Evolutionary conservation across 1,140 invertebrate genomes (phyloP).

Genomic region (Dendroctonus ponderosae): DNA sequence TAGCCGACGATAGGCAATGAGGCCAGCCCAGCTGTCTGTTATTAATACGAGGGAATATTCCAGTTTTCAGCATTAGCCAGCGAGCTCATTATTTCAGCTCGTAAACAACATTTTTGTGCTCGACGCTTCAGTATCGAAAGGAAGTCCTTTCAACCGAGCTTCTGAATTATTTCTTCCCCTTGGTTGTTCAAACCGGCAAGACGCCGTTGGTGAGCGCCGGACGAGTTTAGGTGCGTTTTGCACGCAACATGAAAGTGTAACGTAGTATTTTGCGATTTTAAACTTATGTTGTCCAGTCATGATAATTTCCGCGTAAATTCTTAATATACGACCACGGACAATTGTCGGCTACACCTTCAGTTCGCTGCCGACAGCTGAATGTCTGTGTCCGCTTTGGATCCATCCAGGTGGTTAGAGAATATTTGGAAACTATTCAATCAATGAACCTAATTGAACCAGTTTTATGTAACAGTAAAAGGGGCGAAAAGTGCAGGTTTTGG

Average conservation of each 20-base stretch:
- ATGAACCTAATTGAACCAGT: no score
- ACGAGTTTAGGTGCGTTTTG: constrained; percentile 22
- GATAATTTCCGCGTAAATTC: constrained; percentile 3
- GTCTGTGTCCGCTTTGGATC: no score
- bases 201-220: constrained; percentile 24
- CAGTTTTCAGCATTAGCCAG: not conserved
- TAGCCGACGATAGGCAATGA: no score
- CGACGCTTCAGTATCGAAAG: constrained; percentile 6
- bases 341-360: no score
- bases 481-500: no score
- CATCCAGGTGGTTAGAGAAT: no score
- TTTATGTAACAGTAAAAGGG: no score
- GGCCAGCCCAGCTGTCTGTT: not conserved
- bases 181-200: constrained; percentile 17
- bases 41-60: not conserved
- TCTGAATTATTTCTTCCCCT: constrained; percentile 33
- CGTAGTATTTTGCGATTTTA: constrained; percentile 17
- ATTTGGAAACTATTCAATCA: no score
- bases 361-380: no score
- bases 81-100: constrained; percentile 13
- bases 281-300: constrained; percentile 6
- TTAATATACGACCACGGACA: no score
- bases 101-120: constrained; percentile 19
- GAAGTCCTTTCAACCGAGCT: constrained; percentile 25
- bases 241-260: constrained; percentile 24